Percentiles rank a stretch among this genome's conserved stretches.
Evolutionary conservation across 2,888 invertebrate genomes (phyloP).

Genomic region (Gymnocheta viridis): DNA sequence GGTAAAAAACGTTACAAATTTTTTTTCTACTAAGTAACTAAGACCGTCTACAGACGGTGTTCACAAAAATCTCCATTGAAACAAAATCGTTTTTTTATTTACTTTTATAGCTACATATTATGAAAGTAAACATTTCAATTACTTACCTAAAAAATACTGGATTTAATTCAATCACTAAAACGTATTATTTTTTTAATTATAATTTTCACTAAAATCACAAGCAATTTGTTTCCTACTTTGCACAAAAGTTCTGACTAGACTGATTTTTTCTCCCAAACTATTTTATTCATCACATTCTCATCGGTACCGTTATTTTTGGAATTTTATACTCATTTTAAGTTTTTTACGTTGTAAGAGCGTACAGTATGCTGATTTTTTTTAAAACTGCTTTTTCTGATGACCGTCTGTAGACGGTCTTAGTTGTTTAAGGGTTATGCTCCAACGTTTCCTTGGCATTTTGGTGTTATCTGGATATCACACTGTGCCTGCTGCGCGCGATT

Average conservation of each 20-base stretch:
- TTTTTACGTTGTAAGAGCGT: no score
- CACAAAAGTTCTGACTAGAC: not conserved
- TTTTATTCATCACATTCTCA: not conserved
- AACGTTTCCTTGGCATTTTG: no score
- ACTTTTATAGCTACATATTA: not conserved
- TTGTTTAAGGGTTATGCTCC: not conserved
- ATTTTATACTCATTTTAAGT: no score
- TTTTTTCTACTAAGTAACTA: not conserved
- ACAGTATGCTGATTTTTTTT: no score
- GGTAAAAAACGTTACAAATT: not conserved
- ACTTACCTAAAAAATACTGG: not conserved
- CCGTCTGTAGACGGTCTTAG: constrained; percentile 17
- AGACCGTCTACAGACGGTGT: constrained; percentile 19
- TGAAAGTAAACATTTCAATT: no score
- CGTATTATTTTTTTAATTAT: not conserved
- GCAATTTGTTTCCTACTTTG: not conserved
- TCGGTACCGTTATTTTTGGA: no score
- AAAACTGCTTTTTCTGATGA: no score
- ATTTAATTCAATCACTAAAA: not conserved
- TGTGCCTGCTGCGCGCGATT: no score
- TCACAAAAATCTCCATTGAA: not conserved
- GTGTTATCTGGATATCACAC: no score
- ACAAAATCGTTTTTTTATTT: not conserved
- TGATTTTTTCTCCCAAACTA: not conserved
- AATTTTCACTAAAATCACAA: not conserved